Conservation (phyloP, 1,140 invertebrate species). For the Zaprionus inermis region DNA sequence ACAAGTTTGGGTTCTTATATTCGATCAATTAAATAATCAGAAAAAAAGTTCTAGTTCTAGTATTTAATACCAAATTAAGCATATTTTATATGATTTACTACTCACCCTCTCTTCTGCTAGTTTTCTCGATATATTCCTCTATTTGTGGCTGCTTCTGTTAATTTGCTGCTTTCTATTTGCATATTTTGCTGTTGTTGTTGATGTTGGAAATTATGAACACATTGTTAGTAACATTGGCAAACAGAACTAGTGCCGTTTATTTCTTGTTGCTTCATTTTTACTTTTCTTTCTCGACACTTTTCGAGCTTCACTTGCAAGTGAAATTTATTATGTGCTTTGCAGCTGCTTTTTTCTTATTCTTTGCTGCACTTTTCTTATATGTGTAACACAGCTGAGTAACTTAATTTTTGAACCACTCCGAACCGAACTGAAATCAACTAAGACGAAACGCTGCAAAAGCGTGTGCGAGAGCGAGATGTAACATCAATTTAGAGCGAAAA, state of each 20-base stretch:
- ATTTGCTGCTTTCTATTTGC: constrained; percentile 48
- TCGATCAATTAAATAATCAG: not conserved
- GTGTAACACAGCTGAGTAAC: constrained; percentile 52
- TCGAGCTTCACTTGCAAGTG: constrained; percentile 51
- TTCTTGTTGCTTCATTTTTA: constrained; percentile 20
- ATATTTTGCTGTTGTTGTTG: constrained; percentile 29
- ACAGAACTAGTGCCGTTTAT: constrained; percentile 63
- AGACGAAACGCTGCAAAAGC: constrained; percentile 18
- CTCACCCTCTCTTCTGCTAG: constrained; percentile 7
- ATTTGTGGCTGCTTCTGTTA: constrained; percentile 7
- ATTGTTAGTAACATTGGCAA: constrained; percentile 70
- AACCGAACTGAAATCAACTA: constrained; percentile 20
- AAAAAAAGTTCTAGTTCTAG: constrained; percentile 13
- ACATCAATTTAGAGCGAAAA: constrained; percentile 45
- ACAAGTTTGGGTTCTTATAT: not conserved
- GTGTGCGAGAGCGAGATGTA: constrained; percentile 29
- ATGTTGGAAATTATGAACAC: constrained; percentile 62
- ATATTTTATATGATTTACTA: constrained; percentile 10
- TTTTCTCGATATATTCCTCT: constrained; percentile 28
- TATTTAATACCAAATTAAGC: constrained; percentile 15
- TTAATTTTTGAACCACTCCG: constrained; percentile 33
- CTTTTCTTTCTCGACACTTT: constrained; percentile 44
- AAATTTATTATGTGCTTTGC: constrained; percentile 40
- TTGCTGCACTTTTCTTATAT: constrained; percentile 46
- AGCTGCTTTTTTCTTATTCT: constrained; percentile 1